Evolutionary conservation across 1,140 invertebrate genomes (phyloP).

Genomic region (Drosophila setifemur): DNA sequence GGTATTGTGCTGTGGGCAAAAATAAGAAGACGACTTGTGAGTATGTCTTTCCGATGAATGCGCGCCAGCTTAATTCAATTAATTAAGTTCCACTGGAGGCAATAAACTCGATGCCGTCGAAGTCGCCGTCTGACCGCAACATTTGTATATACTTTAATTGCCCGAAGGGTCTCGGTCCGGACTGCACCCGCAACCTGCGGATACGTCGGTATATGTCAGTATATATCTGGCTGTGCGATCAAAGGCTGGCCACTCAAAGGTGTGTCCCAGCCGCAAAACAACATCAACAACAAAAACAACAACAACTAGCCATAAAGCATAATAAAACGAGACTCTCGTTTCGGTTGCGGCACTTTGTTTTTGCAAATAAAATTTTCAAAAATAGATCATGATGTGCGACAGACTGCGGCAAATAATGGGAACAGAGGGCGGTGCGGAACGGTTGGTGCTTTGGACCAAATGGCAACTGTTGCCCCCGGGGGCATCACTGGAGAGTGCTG

Average conservation of each 20-base stretch:
- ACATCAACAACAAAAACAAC: constrained; percentile 9
- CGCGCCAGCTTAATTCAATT: constrained; percentile 76
- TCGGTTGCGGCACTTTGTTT: constrained; percentile 55
- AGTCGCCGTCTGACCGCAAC: constrained; percentile 38
- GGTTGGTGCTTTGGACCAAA: constrained; percentile 20
- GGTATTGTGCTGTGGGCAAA: constrained; percentile 17
- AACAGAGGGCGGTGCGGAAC: constrained; percentile 19
- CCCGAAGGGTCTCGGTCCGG: constrained; percentile 19
- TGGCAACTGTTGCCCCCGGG: constrained; percentile 21
- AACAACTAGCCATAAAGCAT: constrained; percentile 54
- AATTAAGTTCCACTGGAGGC: constrained; percentile 74
- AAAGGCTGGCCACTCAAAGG: constrained; percentile 51
- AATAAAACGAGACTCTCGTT: constrained; percentile 69
- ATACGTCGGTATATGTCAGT: not conserved
- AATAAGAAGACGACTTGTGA: constrained; percentile 34
- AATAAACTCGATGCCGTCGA: constrained; percentile 51
- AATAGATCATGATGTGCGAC: constrained; percentile 72
- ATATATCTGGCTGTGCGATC: constrained; percentile 32
- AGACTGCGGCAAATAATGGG: constrained; percentile 53
- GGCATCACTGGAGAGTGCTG: constrained; percentile 3
- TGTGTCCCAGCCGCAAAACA: constrained; percentile 34
- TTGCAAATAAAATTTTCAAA: constrained; percentile 71
- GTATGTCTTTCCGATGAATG: constrained; percentile 51
- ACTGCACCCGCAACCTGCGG: constrained; percentile 7
- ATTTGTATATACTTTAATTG: constrained; percentile 49